phyloP scores from a whole-genome alignment of 2,888 invertebrate genomes.

The Hydraecia micacea region DNA sequence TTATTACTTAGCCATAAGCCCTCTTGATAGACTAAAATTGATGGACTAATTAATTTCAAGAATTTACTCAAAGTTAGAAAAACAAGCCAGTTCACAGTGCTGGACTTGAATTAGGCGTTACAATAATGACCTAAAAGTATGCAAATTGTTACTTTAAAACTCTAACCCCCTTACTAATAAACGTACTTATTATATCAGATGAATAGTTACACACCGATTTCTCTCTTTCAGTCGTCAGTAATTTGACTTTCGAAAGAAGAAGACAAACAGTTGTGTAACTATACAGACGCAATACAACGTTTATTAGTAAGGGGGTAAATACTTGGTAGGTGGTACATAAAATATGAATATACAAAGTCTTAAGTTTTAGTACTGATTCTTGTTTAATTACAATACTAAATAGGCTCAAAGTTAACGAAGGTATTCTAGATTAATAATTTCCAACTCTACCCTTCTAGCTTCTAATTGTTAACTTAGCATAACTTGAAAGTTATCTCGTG shows the following conservation, averaged over 20 bases:
- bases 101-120: neutral
- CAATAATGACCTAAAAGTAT: neutral
- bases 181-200: too few species aligned
- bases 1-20: too few species aligned
- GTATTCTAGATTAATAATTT: conserved; percentile 31
- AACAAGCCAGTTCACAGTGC: neutral
- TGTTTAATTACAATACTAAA: neutral
- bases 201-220: too few species aligned
- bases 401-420: conserved; percentile 13
- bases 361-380: conserved; percentile 1
- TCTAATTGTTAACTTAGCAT: conserved; percentile 12
- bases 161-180: too few species aligned
- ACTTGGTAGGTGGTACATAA: neutral
- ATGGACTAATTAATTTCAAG: neutral
- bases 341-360: conserved; percentile 21
- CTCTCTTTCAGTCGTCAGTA: too few species aligned
- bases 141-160: conserved; percentile 4
- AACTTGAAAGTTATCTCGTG: conserved; percentile 43
- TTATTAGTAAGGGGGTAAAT: too few species aligned
- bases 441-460: neutral
- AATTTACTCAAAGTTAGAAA: neutral
- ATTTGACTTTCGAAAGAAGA: too few species aligned
- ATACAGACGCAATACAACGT: too few species aligned
- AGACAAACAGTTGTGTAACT: too few species aligned
- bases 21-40: too few species aligned